Evolutionary conservation across 2,113 vertebrate genomes (phyloP), one percentile per base, ranked within the genome.

Genomic region (Gorilla gorilla): DNA sequence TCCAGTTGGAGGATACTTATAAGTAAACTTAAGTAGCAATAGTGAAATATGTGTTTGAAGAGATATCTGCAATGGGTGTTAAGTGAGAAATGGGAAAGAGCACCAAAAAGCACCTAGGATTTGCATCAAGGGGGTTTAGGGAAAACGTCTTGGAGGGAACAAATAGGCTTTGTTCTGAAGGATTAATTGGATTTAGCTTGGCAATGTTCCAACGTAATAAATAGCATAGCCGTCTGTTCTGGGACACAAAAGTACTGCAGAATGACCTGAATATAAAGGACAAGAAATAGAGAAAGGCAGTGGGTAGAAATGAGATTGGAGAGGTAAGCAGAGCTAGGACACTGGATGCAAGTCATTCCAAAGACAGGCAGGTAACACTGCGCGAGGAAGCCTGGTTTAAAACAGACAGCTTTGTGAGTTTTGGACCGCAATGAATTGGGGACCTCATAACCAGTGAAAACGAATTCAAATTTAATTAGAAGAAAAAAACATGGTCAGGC

Each of bases 161-260:
- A 68, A 78, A 64, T 11, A 76, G 12, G 30, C 68, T 94, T 88
- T 89, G 59, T 85, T 86, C 50, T 90, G 27, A 93, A 91, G 78
- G 59, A 85, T 90, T 91, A 88, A 93, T 40, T 96, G 50, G 66
- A 61, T 93, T 97, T 95, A 81, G 40, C 38, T 35, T 81, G 81
- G 93, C 89, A 85, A 57, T 10, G 43, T 50, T 96, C 64, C 70
- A 70, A 2, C 35, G 75, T 90, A 50, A 43, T 79, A 95, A 72
- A 92, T 10, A 89, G 75, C 64, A 73, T 12, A 92, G 50, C 45
- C 55, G 30, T 92, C 45, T 87, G 70, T 75, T 93, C 22, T 92
- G 32, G 64, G 45, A 75, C 48, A 81, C 22, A 18, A 25, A 85
- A 57, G 48, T 48, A 90, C 76, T 89, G 94, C 82, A 94, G 50